These are phyloP conservation scores for Heterohyrax brucei DNA, from an alignment of 2,797 vertebrate species.

Conservation along the genomic window DNA sequence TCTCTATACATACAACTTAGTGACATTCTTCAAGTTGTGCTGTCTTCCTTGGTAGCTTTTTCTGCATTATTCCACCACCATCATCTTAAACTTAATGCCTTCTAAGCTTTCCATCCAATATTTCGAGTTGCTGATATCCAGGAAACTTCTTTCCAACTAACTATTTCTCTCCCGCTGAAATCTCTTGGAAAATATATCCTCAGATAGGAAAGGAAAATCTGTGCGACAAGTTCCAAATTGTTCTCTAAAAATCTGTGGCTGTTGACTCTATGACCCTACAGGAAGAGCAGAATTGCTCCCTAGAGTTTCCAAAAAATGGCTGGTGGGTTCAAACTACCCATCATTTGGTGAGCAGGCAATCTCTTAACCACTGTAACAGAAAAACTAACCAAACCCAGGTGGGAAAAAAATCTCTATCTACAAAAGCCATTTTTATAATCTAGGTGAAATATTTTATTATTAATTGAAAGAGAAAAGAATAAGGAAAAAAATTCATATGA, in stretches of 20 bases:
- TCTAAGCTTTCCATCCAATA: neutral
- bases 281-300: too few relatives aligned
- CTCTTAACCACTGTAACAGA: neutral
- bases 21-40: neutral
- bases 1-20: neutral
- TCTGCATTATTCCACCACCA: neutral
- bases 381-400: conserved; percentile 17
- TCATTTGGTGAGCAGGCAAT: too few relatives aligned
- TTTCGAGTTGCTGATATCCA: too few relatives aligned
- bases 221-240: neutral
- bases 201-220: neutral
- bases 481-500: neutral
- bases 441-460: neutral
- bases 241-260: too few relatives aligned
- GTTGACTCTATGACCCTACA: too few relatives aligned
- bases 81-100: neutral
- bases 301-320: too few relatives aligned
- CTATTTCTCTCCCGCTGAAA: neutral
- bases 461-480: conserved; percentile 46
- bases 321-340: too few relatives aligned
- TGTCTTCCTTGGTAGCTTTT: neutral
- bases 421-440: conserved; percentile 16
- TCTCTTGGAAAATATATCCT: neutral
- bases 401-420: neutral
- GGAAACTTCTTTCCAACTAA: neutral